These are phyloP conservation scores for Coregonus suidteri DNA, from an alignment of 2,797 vertebrate genomes.

Conservation along the genomic window DNA sequence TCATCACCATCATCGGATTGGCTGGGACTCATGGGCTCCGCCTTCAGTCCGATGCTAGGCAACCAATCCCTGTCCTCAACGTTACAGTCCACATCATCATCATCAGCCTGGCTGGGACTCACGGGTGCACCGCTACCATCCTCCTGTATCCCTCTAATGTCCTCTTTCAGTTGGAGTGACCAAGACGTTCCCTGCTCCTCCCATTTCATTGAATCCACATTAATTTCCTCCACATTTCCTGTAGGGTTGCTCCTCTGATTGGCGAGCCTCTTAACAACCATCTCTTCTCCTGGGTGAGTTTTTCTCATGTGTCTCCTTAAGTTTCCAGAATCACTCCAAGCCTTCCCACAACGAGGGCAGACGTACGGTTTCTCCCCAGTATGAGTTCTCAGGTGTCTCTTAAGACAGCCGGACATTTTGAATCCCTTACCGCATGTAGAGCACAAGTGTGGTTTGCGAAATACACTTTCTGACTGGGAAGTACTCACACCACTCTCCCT, in stretches of 20 bases:
- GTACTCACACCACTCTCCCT: neutral
- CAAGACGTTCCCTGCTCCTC: neutral
- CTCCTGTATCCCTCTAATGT: neutral
- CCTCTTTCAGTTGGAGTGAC: neutral
- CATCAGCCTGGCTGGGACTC: neutral
- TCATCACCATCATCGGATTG: neutral
- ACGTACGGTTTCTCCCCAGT: conserved; percentile 1
- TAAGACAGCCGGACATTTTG: neutral
- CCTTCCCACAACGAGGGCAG: neutral
- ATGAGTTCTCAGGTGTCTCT: neutral
- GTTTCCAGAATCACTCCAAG: neutral
- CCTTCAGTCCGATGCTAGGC: neutral
- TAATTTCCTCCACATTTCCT: neutral
- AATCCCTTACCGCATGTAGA: neutral
- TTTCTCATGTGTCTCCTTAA: conserved; percentile 3
- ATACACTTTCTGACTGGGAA: neutral
- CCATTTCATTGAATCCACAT: neutral
- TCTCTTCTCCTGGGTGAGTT: neutral
- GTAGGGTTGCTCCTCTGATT: neutral
- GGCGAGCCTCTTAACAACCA: too few relatives aligned
- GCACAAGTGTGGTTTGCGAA: neutral
- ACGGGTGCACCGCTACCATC: neutral
- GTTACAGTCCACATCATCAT: neutral
- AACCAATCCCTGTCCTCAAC: neutral
- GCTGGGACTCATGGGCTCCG: neutral